phyloP scores from a whole-genome alignment of 2,113 vertebrate genomes.

The Brachypteracias leptosomus region DNA sequence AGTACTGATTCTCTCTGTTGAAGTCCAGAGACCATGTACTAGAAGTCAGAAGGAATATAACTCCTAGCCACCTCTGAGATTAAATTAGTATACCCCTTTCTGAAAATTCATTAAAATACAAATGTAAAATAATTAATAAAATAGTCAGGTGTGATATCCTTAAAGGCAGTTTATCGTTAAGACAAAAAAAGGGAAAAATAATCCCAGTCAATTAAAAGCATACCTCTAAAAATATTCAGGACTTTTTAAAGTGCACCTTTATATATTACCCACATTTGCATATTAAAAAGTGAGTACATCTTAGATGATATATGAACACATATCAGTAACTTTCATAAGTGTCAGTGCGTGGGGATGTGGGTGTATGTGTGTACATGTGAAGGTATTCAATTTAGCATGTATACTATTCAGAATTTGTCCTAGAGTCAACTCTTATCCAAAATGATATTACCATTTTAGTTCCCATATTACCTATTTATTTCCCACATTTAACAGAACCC shows the following conservation, averaged over 20 bases:
- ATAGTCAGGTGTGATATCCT: neutral
- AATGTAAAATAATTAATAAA: neutral
- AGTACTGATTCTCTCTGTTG: neutral
- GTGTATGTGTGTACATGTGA: neutral
- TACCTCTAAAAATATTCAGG: neutral
- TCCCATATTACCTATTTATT: neutral
- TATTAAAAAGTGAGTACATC: neutral
- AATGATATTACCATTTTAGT: neutral
- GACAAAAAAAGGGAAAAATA: neutral
- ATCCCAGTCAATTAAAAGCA: neutral
- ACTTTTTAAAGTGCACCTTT: neutral
- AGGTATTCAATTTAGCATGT: neutral
- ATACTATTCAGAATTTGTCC: neutral
- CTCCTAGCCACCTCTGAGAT: neutral
- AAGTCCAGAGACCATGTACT: neutral
- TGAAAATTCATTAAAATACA: neutral
- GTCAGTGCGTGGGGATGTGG: neutral
- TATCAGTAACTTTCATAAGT: neutral
- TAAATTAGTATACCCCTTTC: neutral
- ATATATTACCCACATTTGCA: neutral
- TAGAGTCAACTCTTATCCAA: neutral
- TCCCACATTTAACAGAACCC: conserved; percentile 9
- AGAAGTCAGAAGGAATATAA: neutral
- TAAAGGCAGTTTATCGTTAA: neutral
- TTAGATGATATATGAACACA: neutral